phyloP scores from a whole-genome alignment of 1,140 invertebrate genomes.

The Antheraea pernyi region DNA sequence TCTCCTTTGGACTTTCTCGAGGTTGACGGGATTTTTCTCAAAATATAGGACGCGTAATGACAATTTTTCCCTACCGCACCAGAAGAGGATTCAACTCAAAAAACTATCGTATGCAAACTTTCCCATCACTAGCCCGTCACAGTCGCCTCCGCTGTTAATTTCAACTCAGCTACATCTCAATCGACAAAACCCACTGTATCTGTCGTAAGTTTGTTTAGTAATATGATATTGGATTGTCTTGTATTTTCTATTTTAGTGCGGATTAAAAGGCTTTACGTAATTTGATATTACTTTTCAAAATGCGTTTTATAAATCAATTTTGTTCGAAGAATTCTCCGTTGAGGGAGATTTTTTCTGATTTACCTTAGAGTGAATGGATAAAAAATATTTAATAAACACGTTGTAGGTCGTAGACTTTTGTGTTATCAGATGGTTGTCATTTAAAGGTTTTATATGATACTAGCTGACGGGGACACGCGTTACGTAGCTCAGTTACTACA shows the following conservation, averaged over 20 bases:
- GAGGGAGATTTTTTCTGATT: background rate
- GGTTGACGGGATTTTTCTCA: too few relatives aligned
- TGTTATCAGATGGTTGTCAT: too few relatives aligned
- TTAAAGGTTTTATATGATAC: too few relatives aligned
- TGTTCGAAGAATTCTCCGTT: background rate
- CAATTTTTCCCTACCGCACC: too few relatives aligned
- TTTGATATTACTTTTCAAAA: background rate
- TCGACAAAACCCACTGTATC: slow-evolving; percentile 14
- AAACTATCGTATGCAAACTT: too few relatives aligned
- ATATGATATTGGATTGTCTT: background rate
- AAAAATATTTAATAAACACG: too few relatives aligned
- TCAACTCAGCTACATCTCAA: slow-evolving; percentile 30
- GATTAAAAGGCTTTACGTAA: background rate
- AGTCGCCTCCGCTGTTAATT: slow-evolving; percentile 30
- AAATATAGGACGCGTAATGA: too few relatives aligned
- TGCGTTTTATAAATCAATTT: slow-evolving; percentile 1
- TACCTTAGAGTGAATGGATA: background rate
- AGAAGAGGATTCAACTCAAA: too few relatives aligned
- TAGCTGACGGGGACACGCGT: too few relatives aligned
- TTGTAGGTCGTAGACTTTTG: too few relatives aligned
- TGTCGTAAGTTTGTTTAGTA: slow-evolving; percentile 2
- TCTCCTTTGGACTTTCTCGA: too few relatives aligned
- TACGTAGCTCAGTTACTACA: too few relatives aligned
- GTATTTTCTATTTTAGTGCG: background rate
- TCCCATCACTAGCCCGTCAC: background rate